phyloP scores from a whole-genome alignment of 2,888 invertebrate species.

The Eremobia ochroleuca region DNA sequence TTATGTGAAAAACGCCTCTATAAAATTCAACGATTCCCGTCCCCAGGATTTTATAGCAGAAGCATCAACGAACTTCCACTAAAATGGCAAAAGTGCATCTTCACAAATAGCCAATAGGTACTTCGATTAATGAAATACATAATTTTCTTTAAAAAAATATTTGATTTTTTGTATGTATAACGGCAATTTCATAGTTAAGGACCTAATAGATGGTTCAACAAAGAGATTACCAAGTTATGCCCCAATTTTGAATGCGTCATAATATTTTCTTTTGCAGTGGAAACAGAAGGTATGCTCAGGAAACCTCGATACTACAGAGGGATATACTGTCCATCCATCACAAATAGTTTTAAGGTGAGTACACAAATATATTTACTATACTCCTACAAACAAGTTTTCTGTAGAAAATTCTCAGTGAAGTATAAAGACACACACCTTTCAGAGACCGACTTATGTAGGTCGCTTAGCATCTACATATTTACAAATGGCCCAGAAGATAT shows the following conservation, averaged over 20 bases:
- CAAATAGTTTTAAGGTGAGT: conserved; percentile 94
- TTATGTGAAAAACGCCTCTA: too few species aligned
- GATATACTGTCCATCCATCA: conserved; percentile 96
- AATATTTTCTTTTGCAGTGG: conserved; percentile 60
- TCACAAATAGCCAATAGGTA: too few species aligned
- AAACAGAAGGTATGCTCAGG: conserved; percentile 91
- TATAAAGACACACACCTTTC: background rate
- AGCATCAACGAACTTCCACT: too few species aligned
- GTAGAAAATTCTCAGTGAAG: background rate
- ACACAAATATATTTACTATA: conserved; percentile 1
- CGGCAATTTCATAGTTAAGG: too few species aligned
- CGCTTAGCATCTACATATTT: conserved; percentile 14
- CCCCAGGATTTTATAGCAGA: too few species aligned
- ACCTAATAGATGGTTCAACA: background rate
- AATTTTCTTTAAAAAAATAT: too few species aligned
- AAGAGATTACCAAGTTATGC: background rate
- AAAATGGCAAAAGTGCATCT: too few species aligned
- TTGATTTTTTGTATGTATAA: too few species aligned
- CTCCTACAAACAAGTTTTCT: background rate
- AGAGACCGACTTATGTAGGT: background rate
- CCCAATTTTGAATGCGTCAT: background rate
- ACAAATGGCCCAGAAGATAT: conserved; percentile 4
- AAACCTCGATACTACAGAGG: conserved; percentile 95
- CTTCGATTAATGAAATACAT: too few species aligned
- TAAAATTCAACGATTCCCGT: too few species aligned